Base-by-base conservation (phyloP, 2,888 invertebrate species). In the Lamproptera curius region DNA sequence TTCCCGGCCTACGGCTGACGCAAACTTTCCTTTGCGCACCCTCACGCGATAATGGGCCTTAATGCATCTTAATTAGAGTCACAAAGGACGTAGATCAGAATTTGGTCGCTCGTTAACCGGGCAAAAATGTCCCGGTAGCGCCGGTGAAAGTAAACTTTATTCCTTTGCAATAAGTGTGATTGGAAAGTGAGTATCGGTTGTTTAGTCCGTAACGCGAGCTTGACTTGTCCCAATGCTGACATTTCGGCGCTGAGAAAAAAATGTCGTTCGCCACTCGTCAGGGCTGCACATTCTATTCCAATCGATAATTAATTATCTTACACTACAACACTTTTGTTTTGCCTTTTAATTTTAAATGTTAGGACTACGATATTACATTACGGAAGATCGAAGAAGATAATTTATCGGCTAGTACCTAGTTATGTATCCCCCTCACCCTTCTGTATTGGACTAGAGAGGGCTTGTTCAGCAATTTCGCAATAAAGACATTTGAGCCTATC, bases 231-330 rank as follows among this genome's bases (percentile, higher is more conserved):
- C 62, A 61, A 62, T 63, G 63, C 67, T 82, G 84, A 80, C 85
- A 82, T 85, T 83, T 83, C 65, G 61, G 57, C 65, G 65, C 63
- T 66, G 69, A 68, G 28, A 73, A 67, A 72, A 66, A 69, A 62
- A 67, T 74, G 64, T 59, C 52, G 49, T 48, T 57, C 51, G 55
- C 50, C 55, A 55, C 53, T 50, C 34, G 41, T 37, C 36, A 16
- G 33, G 48, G 48, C 23, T 48, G 34, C 41, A 11, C 43, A 39
- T 47, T 48, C 43, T 43, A 34, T n/a, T 16, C 1, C 14, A n/a
- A 38, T 23, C 15, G 11, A 15, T 37, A 11, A 37, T 42, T 42
- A 26, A n/a, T n/a, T n/a, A n/a, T n/a, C n/a, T n/a, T 8, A 23
- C 8, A 23, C 23, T 23, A 6, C 38, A 16, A 10, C 10, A 17